A percentile compares a stretch with the other conserved stretches of the same genome.
phyloP scores from a whole-genome alignment of 2,113 vertebrate genomes.

The Ammodytes dubius region DNA sequence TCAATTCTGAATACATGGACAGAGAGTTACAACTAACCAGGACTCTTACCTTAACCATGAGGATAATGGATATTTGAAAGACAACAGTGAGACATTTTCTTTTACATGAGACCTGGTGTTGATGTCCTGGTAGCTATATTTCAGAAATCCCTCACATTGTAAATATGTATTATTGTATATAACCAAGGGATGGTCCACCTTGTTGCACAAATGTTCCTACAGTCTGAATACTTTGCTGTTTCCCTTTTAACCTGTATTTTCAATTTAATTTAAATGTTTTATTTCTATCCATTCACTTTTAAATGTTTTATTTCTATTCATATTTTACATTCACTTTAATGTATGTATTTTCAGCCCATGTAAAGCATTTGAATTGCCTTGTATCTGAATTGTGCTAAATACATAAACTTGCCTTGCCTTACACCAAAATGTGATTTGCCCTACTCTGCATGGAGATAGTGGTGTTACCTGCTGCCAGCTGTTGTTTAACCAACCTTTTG shows the following conservation, averaged over 20 bases:
- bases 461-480: constrained; percentile 35
- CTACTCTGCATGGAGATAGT: not conserved
- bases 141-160: constrained; percentile 7
- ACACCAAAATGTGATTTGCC: too few species aligned
- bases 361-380: too few species aligned
- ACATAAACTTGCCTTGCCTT: too few species aligned
- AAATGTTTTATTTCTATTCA: too few species aligned
- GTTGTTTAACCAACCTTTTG: constrained; percentile 26
- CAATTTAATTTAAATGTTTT: not conserved
- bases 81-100: not conserved
- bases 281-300: too few species aligned
- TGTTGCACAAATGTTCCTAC: constrained; percentile 31
- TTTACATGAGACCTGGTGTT: constrained; percentile 15
- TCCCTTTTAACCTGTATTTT: constrained; percentile 33
- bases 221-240: constrained; percentile 24
- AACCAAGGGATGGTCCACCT: constrained; percentile 2
- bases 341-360: too few species aligned
- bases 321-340: too few species aligned
- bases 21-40: not conserved
- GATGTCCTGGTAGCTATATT: not conserved
- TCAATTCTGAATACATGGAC: not conserved
- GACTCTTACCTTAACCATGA: not conserved
- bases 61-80: not conserved
- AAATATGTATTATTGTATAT: constrained; percentile 26
- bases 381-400: too few species aligned